Percentiles rank a stretch among this genome's conserved stretches.
phyloP scores from a whole-genome alignment of 2,113 vertebrate species.

The Mustela lutreola region DNA sequence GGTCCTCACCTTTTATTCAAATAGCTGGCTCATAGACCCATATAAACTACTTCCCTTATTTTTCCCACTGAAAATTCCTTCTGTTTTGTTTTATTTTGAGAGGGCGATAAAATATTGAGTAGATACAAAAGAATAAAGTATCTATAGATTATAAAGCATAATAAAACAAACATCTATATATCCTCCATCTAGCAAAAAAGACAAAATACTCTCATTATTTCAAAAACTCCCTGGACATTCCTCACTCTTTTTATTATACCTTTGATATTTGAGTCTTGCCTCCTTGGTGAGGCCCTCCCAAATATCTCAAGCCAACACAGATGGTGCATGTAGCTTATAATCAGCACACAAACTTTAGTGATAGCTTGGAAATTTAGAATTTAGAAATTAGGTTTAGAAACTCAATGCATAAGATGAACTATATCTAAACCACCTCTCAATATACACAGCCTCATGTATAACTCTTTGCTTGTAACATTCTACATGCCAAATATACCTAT shows the following conservation, averaged over 20 bases:
- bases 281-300: background rate
- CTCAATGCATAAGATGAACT: background rate
- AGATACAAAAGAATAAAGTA: background rate
- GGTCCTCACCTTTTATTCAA: background rate
- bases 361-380: background rate
- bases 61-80: background rate
- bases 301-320: background rate
- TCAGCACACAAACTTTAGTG: background rate
- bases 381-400: constrained; percentile 25
- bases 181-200: background rate
- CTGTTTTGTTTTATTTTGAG: background rate
- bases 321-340: background rate
- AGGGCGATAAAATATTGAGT: background rate
- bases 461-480: background rate
- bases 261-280: background rate
- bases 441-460: background rate
- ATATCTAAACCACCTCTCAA: background rate
- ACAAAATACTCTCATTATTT: background rate
- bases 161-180: background rate
- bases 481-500: background rate
- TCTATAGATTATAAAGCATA: background rate
- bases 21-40: background rate
- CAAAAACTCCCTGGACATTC: background rate
- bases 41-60: background rate
- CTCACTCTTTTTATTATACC: background rate